A percentile compares a stretch with the other conserved stretches of the same genome.
Evolutionary conservation across 2,888 invertebrate species (phyloP).

Genomic region (Melanophora roralis): DNA sequence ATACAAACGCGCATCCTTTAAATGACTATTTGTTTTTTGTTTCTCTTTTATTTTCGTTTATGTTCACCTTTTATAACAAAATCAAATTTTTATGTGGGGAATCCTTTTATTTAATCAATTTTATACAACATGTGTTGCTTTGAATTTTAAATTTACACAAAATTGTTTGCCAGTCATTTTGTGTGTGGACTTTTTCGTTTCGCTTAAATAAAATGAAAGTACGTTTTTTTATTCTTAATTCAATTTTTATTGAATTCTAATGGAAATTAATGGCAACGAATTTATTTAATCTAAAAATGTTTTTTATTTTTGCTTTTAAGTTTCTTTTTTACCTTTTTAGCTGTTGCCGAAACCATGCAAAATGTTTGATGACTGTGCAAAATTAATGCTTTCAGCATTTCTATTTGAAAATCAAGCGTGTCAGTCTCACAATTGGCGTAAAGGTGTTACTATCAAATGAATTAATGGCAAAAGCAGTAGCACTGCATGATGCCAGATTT

Average conservation of each 20-base stretch:
- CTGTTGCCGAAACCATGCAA: conserved; percentile 17
- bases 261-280: conserved; percentile 28
- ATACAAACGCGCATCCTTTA: conserved; percentile 3
- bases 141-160: neutral
- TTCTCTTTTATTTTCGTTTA: neutral
- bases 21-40: conserved; percentile 21
- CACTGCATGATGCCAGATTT: neutral
- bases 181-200: neutral
- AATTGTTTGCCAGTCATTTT: conserved; percentile 33
- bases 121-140: conserved; percentile 37
- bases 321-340: neutral
- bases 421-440: conserved; percentile 5
- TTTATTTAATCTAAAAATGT: conserved; percentile 7
- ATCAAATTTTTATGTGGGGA: neutral
- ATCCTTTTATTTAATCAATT: conserved; percentile 38
- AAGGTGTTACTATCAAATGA: neutral
- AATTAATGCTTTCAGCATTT: neutral
- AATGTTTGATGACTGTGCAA: conserved; percentile 32
- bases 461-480: neutral
- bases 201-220: neutral
- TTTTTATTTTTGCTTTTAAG: neutral
- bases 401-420: neutral
- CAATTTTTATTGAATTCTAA: conserved; percentile 10
- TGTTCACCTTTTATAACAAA: neutral
- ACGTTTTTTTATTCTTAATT: neutral